phyloP scores from a whole-genome alignment of 2,888 invertebrate genomes.

The Macaria liturata region DNA sequence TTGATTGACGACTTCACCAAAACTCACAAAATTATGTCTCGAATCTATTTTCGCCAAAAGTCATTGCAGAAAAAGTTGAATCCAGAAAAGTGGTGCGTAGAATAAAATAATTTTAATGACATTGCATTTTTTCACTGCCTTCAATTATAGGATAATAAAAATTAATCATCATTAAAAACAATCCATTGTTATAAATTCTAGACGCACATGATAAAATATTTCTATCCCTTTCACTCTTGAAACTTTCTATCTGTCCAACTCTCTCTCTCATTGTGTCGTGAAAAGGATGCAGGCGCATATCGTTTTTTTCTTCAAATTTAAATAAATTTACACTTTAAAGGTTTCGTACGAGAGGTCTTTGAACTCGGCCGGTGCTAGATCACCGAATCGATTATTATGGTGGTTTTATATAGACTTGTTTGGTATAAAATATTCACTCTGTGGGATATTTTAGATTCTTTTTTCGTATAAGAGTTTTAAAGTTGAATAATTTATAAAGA shows the following conservation, averaged over 20 bases:
- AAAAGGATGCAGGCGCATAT: conserved; percentile 65
- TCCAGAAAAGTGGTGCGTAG: too few relatives aligned
- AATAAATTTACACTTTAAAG: conserved; percentile 80
- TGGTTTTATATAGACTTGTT: not conserved
- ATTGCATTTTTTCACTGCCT: not conserved
- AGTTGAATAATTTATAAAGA: too few relatives aligned
- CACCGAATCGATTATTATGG: conserved; percentile 35
- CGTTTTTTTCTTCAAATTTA: conserved; percentile 71
- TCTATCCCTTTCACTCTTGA: conserved; percentile 36
- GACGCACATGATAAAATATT: conserved; percentile 30
- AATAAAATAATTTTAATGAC: too few relatives aligned
- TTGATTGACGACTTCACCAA: too few relatives aligned
- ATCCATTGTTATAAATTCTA: conserved; percentile 59
- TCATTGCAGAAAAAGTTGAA: too few relatives aligned
- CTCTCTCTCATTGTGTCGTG: conserved; percentile 45
- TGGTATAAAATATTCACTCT: too few relatives aligned
- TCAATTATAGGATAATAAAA: conserved; percentile 1
- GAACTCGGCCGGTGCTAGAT: conserved; percentile 50
- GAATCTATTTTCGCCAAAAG: too few relatives aligned
- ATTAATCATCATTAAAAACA: conserved; percentile 6
- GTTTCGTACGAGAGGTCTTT: conserved; percentile 50
- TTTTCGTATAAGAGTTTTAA: too few relatives aligned
- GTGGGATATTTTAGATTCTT: too few relatives aligned
- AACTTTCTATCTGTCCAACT: conserved; percentile 28
- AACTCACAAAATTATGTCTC: too few relatives aligned